Evolutionary conservation across 2,113 vertebrate species (phyloP), one percentile per base, ranked within the genome.

Genomic region (Apus apus): DNA sequence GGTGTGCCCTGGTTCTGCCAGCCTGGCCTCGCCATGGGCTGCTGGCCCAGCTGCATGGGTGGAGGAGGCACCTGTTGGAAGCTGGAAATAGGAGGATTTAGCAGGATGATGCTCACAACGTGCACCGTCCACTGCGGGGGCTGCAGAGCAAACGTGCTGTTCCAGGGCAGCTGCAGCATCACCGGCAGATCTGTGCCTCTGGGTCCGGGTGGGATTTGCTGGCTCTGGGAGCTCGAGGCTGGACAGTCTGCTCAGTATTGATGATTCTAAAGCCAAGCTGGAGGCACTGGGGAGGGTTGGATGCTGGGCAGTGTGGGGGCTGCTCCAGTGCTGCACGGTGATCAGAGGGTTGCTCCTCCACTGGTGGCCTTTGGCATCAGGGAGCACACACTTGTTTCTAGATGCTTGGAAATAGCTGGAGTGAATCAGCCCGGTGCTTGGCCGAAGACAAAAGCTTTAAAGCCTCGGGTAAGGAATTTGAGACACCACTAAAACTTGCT

Each of bases 261-360:
- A 13, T 1, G 14, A 51, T 38, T 34, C 79, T 61, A n/a, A n/a
- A 22, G 34, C 23, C 4, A 43, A 22, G 34, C 29, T 50, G 34
- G 65, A 29, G 51, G 50, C 19, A 14, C 51, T 48, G 50, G 25
- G 30, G 26, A 25, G 26, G 29, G 57, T 48, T 15, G 3, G n/a
- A 66, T 29, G 23, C n/a, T 1, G 2, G 4, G 29, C 21, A 3
- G 46, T 25, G 25, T 76, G 57, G 81, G 61, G 36, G 21, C 51
- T 56, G 23, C 43, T 15, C 27, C 1, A 4, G 32, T 20, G 67
- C 76, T 72, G 32, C 0, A 0, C 5, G 9, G 54, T 25, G 36
- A 8, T 21, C 6, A 38, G 2, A 4, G 45, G 3, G 10, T 18
- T 32, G 43, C 43, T 46, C 16, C 21, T 46, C 56, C 46, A 12